Evolutionary conservation across 2,797 vertebrate species (phyloP).

Genomic region (Tokudaia muenninki): DNA sequence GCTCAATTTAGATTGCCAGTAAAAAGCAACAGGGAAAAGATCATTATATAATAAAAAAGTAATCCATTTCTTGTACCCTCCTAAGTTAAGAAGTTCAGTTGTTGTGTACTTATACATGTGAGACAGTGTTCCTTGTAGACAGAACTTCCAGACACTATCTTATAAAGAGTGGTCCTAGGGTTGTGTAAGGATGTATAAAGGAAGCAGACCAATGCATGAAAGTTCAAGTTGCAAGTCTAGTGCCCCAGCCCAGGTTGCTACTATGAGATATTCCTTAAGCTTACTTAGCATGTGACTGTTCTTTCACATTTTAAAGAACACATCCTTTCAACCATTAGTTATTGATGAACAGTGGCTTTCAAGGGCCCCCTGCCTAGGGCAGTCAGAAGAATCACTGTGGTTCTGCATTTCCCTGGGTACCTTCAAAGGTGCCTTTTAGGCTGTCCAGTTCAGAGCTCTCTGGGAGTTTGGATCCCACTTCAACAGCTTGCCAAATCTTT

Average conservation of each 20-base stretch:
- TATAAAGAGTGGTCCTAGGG: not conserved
- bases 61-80: constrained; percentile 54
- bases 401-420: not conserved
- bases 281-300: not conserved
- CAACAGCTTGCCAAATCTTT: not conserved
- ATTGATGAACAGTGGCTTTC: not conserved
- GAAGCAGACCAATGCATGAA: not conserved
- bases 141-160: not conserved
- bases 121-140: constrained; percentile 1
- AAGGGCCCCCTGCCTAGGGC: rapidly evolving
- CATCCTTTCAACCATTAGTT: not conserved
- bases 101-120: not conserved
- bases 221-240: not conserved
- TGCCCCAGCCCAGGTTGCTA: not conserved
- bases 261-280: not conserved
- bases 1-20: constrained; percentile 67
- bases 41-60: constrained; percentile 51
- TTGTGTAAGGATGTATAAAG: rapidly evolving
- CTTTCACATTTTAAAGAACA: not conserved
- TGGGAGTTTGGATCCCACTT: not conserved
- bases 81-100: constrained; percentile 36
- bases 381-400: not conserved
- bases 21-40: constrained; percentile 76
- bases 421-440: not conserved
- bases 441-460: not conserved